Evolutionary conservation across 2,113 vertebrate genomes (phyloP).

Genomic region (Ancistrus triradiatus): DNA sequence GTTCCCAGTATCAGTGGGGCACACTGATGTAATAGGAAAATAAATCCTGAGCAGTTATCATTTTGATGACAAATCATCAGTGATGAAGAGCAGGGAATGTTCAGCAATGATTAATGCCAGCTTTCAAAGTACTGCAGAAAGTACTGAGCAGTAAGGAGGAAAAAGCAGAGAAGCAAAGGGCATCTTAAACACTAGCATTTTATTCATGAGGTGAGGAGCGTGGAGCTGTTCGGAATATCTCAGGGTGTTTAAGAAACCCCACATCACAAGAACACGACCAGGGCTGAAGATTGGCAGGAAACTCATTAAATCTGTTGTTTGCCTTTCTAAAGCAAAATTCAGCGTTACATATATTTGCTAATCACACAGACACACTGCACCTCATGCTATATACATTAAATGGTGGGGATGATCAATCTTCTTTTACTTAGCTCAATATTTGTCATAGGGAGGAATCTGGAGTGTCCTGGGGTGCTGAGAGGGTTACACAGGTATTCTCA

Average conservation of each 20-base stretch:
- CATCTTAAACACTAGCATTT: constrained; percentile 20
- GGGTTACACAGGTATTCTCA: too few species aligned
- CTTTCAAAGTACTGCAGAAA: too few species aligned
- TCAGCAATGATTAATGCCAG: too few species aligned
- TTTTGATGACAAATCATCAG: too few species aligned
- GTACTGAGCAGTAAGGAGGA: too few species aligned
- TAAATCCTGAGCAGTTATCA: too few species aligned
- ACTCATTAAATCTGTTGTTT: constrained; percentile 22
- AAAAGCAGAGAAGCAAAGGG: neutral
- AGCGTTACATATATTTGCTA: constrained; percentile 14
- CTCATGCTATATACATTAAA: constrained; percentile 4
- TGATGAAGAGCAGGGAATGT: too few species aligned
- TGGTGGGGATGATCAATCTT: neutral
- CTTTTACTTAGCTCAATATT: too few species aligned
- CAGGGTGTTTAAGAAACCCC: constrained; percentile 20
- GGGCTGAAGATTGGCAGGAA: neutral
- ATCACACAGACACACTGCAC: constrained; percentile 11
- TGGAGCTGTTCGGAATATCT: constrained; percentile 22
- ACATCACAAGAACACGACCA: constrained; percentile 4
- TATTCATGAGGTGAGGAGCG: constrained; percentile 22
- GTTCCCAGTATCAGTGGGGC: too few species aligned
- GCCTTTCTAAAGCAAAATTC: constrained; percentile 9
- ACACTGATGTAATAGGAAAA: too few species aligned
- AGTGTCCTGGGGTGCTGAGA: too few species aligned
- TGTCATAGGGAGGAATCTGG: too few species aligned